phyloP scores from a whole-genome alignment of 2,113 vertebrate genomes.

The Mastomys coucha region DNA sequence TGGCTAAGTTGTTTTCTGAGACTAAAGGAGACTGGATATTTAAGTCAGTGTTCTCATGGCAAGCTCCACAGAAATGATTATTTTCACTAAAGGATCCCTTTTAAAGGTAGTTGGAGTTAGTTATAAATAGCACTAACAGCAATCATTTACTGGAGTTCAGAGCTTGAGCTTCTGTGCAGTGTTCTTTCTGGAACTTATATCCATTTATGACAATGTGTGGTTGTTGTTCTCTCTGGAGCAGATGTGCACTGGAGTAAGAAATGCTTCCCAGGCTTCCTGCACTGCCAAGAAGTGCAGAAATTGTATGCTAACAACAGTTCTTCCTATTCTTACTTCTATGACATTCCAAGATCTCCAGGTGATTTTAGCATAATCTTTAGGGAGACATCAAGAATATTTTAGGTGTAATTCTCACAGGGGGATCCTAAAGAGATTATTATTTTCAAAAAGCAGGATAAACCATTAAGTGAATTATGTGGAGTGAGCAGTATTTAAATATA shows the following conservation, averaged over 20 bases:
- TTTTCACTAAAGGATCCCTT: neutral
- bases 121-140: neutral
- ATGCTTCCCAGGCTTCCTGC: neutral
- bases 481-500: neutral
- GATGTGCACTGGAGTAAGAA: neutral
- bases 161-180: neutral
- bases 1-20: neutral
- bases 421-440: neutral
- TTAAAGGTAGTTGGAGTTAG: slow-evolving; percentile 1
- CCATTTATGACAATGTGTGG: neutral
- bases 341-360: neutral
- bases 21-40: neutral
- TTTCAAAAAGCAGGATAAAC: neutral
- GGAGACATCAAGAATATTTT: slow-evolving; percentile 11
- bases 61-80: neutral
- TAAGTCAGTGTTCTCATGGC: neutral
- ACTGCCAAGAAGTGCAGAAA: neutral
- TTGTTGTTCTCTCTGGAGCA: neutral
- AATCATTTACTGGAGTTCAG: neutral
- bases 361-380: slow-evolving; percentile 2
- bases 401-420: neutral
- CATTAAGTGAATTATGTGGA: neutral
- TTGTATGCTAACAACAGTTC: neutral
- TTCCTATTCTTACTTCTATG: neutral
- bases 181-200: neutral